A percentile compares a stretch with the other conserved stretches of the same genome.
Evolutionary conservation across 2,888 invertebrate species (phyloP).

Genomic region (Melanchra persicariae): DNA sequence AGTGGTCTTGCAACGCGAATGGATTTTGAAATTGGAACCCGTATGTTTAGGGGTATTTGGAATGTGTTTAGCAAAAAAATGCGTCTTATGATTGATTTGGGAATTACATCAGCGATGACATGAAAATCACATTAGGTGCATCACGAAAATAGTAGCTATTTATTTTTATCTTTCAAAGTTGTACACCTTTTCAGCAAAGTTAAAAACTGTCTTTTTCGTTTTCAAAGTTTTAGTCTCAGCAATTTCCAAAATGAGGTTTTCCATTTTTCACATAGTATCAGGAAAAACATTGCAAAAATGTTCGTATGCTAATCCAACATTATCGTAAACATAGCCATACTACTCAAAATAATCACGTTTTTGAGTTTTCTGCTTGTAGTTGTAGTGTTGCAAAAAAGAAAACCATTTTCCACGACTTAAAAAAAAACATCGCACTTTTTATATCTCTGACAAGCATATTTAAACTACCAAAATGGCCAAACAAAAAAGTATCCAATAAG

Average conservation of each 20-base stretch:
- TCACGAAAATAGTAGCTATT: background rate
- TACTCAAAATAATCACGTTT: background rate
- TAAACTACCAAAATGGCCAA: background rate
- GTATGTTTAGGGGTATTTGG: constrained; percentile 68
- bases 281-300: background rate
- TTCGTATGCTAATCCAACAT: background rate
- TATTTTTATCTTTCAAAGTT: background rate
- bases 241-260: background rate
- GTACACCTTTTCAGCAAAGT: background rate
- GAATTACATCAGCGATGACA: constrained; percentile 55
- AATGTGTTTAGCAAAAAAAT: constrained; percentile 61
- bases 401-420: background rate
- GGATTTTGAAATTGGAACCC: constrained; percentile 83
- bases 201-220: background rate
- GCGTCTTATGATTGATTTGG: constrained; percentile 44
- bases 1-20: constrained; percentile 80
- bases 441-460: background rate
- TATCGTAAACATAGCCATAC: no score
- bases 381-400: background rate
- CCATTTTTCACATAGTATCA: background rate
- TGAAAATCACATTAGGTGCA: background rate
- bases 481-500: constrained; percentile 56
- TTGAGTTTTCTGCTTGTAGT: background rate
- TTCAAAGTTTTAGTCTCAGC: background rate
- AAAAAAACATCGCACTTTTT: background rate